Evolutionary conservation across 2,113 vertebrate genomes (phyloP).

Genomic region (Sminthopsis crassicaudata): DNA sequence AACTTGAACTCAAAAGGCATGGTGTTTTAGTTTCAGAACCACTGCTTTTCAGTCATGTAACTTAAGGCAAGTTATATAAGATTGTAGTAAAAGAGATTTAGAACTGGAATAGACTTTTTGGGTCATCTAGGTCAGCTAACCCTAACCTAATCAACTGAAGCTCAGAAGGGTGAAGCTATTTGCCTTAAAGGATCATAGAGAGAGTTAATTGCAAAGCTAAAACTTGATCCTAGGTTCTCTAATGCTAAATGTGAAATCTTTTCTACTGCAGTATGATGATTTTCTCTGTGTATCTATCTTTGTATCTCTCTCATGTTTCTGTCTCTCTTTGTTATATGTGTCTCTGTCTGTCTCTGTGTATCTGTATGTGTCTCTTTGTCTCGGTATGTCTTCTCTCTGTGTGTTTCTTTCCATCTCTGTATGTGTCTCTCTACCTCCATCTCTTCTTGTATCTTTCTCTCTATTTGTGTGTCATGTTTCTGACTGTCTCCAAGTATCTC

Average conservation of each 20-base stretch:
- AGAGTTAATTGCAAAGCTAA: not conserved
- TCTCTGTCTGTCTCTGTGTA: too few relatives aligned
- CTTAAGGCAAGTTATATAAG: not conserved
- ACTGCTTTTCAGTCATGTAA: not conserved
- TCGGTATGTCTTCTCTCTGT: too few relatives aligned
- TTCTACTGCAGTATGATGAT: not conserved
- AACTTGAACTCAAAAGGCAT: not conserved
- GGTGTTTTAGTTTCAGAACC: not conserved
- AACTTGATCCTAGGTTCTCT: not conserved
- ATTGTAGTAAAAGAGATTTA: not conserved
- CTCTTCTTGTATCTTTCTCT: too few relatives aligned
- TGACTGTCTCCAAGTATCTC: too few relatives aligned
- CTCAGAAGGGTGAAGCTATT: not conserved
- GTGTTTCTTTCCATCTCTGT: not conserved
- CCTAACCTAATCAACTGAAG: not conserved
- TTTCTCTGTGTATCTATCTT: too few relatives aligned
- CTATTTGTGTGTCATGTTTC: too few relatives aligned
- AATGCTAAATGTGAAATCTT: not conserved
- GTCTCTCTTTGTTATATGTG: too few relatives aligned
- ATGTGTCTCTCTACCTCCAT: too few relatives aligned
- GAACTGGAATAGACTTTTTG: not conserved
- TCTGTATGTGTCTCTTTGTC: too few relatives aligned
- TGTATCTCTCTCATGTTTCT: too few relatives aligned
- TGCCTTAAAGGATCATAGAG: not conserved
- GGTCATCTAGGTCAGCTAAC: not conserved